Percentiles rank a stretch among this genome's conserved stretches.
Evolutionary conservation across 2,888 invertebrate species (phyloP).

Genomic region (Drosophila differens): DNA sequence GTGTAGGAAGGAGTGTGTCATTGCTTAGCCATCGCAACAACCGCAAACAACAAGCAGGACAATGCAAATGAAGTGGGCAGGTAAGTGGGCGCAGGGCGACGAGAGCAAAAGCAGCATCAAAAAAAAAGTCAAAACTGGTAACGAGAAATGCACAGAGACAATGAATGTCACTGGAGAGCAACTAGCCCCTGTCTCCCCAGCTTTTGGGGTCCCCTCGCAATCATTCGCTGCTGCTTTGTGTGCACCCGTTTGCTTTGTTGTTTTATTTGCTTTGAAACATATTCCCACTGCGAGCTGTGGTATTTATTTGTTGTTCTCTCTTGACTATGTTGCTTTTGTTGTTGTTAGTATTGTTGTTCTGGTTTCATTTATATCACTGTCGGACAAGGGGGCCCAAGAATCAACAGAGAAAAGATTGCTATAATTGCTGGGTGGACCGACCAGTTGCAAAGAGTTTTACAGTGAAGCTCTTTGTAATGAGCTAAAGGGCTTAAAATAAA

Average conservation of each 20-base stretch:
- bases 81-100: constrained; percentile 15
- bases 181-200: not conserved
- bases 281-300: constrained; percentile 57
- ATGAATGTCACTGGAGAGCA: constrained; percentile 48
- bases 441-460: constrained; percentile 15
- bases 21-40: constrained; percentile 67
- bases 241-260: constrained; percentile 42
- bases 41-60: constrained; percentile 75
- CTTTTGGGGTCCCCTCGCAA: not conserved
- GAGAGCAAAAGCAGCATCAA: not conserved
- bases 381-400: constrained; percentile 30
- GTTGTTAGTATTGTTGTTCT: constrained; percentile 1
- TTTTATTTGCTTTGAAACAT: constrained; percentile 57
- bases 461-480: too few species aligned
- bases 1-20: constrained; percentile 26
- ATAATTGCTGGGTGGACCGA: constrained; percentile 43
- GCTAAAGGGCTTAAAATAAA: too few species aligned
- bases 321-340: constrained; percentile 10
- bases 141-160: constrained; percentile 44
- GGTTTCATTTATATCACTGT: constrained; percentile 40
- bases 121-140: constrained; percentile 12
- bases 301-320: constrained; percentile 36
- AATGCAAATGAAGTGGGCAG: constrained; percentile 70
- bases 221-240: constrained; percentile 34
- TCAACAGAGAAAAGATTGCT: constrained; percentile 33